Evolutionary conservation across 2,113 vertebrate genomes (phyloP).

Genomic region (Rousettus leschenaultii): DNA sequence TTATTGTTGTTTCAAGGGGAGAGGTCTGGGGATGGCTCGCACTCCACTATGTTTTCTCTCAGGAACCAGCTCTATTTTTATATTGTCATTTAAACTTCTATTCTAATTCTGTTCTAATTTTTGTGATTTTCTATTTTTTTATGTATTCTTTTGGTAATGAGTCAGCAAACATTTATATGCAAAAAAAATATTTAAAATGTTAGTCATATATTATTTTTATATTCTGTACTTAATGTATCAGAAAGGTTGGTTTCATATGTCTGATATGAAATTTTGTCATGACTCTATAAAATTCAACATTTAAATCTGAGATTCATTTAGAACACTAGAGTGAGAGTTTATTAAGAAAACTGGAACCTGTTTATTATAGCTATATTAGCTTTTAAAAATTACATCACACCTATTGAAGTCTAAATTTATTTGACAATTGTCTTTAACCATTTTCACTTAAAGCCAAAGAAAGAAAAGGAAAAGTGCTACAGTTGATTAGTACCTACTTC

Average conservation of each 20-base stretch:
- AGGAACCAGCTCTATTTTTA: too few relatives aligned
- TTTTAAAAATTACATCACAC: not conserved
- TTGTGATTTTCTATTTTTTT: not conserved
- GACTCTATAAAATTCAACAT: not conserved
- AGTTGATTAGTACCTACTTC: not conserved
- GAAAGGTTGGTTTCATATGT: not conserved
- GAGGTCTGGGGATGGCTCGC: too few relatives aligned
- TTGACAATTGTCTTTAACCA: not conserved
- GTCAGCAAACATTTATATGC: not conserved
- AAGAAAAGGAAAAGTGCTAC: not conserved
- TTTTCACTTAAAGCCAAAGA: not conserved
- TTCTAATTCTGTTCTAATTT: not conserved
- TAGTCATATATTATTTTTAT: not conserved
- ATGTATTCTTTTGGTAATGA: not conserved
- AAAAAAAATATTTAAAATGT: not conserved
- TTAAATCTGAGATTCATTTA: not conserved
- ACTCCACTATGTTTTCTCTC: too few relatives aligned
- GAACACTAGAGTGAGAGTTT: not conserved
- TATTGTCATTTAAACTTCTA: not conserved
- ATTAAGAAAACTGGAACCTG: not conserved
- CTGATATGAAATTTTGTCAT: not conserved
- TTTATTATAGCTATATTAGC: not conserved
- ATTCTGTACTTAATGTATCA: not conserved
- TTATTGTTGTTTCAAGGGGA: too few relatives aligned
- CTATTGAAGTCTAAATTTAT: not conserved